phyloP scores from a whole-genome alignment of 37 sponge, comb jelly and placozoan genomes.

The Beroe forskalii region DNA sequence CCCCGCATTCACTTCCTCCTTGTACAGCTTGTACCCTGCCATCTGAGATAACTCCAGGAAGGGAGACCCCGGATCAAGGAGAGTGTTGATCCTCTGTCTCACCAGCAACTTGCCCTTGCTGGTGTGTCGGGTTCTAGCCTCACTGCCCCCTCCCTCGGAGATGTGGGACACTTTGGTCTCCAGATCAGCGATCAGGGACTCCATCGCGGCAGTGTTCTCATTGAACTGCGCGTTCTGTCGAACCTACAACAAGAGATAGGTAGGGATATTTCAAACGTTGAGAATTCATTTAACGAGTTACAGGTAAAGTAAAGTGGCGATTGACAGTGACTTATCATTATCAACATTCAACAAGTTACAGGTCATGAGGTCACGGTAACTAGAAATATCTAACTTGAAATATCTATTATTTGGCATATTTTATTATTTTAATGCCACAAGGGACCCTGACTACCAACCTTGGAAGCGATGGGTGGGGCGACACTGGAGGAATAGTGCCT shows the following conservation, averaged over 20 bases:
- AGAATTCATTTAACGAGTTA: no score
- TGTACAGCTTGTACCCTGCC: slow-evolving; percentile 63
- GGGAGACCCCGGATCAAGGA: slow-evolving; percentile 59
- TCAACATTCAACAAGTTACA: no score
- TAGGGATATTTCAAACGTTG: no score
- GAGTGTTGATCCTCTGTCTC: slow-evolving; percentile 23
- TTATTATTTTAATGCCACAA: no score
- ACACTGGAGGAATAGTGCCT: neutral
- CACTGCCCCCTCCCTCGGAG: neutral
- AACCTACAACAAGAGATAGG: slow-evolving; percentile 39
- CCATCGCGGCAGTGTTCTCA: slow-evolving; percentile 77
- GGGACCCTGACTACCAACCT: no score
- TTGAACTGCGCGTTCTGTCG: slow-evolving; percentile 68
- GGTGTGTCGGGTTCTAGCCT: slow-evolving; percentile 16
- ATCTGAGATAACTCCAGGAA: slow-evolving; percentile 65
- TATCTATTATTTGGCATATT: no score
- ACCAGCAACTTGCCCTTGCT: slow-evolving; percentile 51
- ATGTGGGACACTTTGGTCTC: slow-evolving; percentile 51
- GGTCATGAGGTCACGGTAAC: no score
- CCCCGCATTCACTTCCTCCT: slow-evolving; percentile 64
- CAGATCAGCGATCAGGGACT: slow-evolving; percentile 72
- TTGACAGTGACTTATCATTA: no score
- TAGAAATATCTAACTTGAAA: no score
- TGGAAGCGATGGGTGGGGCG: neutral
- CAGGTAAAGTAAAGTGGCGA: no score